phyloP scores from a whole-genome alignment of 2,888 invertebrate genomes.

The Chloroclystis v-ata region DNA sequence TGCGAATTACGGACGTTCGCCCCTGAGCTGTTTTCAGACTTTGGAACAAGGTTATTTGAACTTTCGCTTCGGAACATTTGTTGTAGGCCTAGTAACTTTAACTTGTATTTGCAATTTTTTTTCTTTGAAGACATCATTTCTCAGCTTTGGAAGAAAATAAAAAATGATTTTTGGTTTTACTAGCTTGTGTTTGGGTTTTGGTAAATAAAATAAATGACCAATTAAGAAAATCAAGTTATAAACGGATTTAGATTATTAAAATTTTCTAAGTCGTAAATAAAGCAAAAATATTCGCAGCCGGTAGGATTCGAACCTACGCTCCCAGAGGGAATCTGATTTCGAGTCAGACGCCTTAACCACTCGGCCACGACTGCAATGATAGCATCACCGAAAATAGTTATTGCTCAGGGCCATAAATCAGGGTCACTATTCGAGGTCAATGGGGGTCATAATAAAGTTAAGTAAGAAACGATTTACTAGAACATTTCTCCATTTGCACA shows the following conservation, averaged over 20 bases:
- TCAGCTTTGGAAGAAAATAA: too few species aligned
- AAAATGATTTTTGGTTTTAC: too few species aligned
- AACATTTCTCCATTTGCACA: too few species aligned
- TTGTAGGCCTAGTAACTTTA: too few species aligned
- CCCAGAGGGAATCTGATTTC: slow-evolving; percentile 94
- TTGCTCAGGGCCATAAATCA: slow-evolving; percentile 1
- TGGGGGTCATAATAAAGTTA: too few species aligned
- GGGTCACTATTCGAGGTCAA: slow-evolving; percentile 2
- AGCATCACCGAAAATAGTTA: slow-evolving; percentile 1
- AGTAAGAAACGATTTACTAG: too few species aligned
- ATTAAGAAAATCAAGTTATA: too few species aligned
- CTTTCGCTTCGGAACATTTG: background rate
- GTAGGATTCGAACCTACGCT: slow-evolving; percentile 94
- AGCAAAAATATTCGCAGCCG: slow-evolving; percentile 79
- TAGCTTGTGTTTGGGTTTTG: too few species aligned
- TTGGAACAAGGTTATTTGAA: background rate
- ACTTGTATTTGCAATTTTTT: too few species aligned
- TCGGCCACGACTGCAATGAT: slow-evolving; percentile 86
- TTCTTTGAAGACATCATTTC: too few species aligned
- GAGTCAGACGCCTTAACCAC: slow-evolving; percentile 93
- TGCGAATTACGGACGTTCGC: slow-evolving; percentile 14
- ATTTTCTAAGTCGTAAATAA: background rate
- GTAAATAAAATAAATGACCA: too few species aligned
- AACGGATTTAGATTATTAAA: too few species aligned
- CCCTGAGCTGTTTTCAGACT: slow-evolving; percentile 2